Evolutionary conservation across 1,140 invertebrate species (phyloP).

Genomic region (Drosophila insularis): DNA sequence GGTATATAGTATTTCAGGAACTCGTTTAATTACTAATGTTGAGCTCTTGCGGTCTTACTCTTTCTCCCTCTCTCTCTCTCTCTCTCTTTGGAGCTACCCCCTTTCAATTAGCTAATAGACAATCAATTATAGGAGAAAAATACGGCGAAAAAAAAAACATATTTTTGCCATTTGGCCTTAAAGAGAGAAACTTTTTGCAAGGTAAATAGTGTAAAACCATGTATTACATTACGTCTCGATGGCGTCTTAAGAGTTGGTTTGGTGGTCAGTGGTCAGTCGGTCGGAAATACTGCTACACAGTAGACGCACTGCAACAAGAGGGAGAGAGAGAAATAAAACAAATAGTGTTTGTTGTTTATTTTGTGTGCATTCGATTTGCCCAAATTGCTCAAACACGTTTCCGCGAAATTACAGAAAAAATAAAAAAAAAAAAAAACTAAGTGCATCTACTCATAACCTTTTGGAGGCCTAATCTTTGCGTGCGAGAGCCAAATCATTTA

Average conservation of each 20-base stretch:
- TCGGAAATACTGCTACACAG: slow-evolving; percentile 5
- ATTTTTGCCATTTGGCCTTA: slow-evolving; percentile 34
- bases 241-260: slow-evolving; percentile 33
- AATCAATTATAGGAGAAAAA: slow-evolving; percentile 10
- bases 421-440: not conserved
- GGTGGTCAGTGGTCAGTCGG: slow-evolving; percentile 35
- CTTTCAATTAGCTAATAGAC: slow-evolving; percentile 47
- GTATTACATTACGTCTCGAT: not conserved
- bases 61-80: not conserved
- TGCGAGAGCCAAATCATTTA: not conserved
- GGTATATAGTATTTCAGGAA: not conserved
- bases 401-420: not conserved
- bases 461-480: not conserved
- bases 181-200: slow-evolving; percentile 48
- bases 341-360: slow-evolving; percentile 6
- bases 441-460: not conserved
- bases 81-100: slow-evolving; percentile 2
- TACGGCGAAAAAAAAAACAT: not conserved
- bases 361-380: not conserved
- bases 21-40: slow-evolving; percentile 8
- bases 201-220: slow-evolving; percentile 25
- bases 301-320: not conserved
- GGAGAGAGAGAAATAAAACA: not conserved
- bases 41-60: not conserved
- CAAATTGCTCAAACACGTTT: slow-evolving; percentile 7